Percentiles rank a stretch among this genome's conserved stretches.
phyloP scores from a whole-genome alignment of 1,140 invertebrate species.

The Doryteuthis pealeii region DNA sequence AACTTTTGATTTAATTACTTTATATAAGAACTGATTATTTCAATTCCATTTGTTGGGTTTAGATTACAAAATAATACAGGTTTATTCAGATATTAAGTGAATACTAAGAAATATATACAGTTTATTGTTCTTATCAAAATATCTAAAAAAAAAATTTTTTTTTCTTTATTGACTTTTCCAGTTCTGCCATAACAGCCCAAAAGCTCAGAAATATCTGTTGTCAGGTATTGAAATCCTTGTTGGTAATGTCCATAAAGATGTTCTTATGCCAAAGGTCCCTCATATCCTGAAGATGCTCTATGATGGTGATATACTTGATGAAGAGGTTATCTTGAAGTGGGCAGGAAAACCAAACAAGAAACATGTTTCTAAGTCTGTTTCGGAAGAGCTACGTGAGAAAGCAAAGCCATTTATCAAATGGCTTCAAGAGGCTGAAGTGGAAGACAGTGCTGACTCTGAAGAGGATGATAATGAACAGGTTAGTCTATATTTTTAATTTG shows the following conservation, averaged over 20 bases:
- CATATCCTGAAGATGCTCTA: conserved; percentile 92
- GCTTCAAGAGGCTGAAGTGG: conserved; percentile 95
- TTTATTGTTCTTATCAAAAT: too few relatives aligned
- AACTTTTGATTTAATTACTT: too few relatives aligned
- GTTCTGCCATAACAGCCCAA: conserved; percentile 85
- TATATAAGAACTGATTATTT: too few relatives aligned
- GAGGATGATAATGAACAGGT: conserved; percentile 65
- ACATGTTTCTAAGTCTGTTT: conserved; percentile 87
- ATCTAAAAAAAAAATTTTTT: too few relatives aligned
- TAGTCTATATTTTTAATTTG: too few relatives aligned
- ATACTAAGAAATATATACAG: too few relatives aligned
- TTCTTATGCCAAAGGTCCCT: conserved; percentile 83
- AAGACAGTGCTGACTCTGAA: conserved; percentile 66
- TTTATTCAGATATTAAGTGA: too few relatives aligned
- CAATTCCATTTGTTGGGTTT: too few relatives aligned
- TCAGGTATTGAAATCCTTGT: conserved; percentile 94
- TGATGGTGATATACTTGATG: conserved; percentile 91
- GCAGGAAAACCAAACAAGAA: conserved; percentile 85
- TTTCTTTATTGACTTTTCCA: too few relatives aligned
- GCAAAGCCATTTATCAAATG: conserved; percentile 93
- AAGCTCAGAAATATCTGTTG: conserved; percentile 92
- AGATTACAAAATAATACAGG: too few relatives aligned
- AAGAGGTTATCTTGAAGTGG: conserved; percentile 68
- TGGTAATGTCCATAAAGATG: conserved; percentile 73
- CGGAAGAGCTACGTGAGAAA: conserved; percentile 87